Evolutionary conservation across 2,113 vertebrate genomes (phyloP).

Genomic region (Coptodon rendalli): DNA sequence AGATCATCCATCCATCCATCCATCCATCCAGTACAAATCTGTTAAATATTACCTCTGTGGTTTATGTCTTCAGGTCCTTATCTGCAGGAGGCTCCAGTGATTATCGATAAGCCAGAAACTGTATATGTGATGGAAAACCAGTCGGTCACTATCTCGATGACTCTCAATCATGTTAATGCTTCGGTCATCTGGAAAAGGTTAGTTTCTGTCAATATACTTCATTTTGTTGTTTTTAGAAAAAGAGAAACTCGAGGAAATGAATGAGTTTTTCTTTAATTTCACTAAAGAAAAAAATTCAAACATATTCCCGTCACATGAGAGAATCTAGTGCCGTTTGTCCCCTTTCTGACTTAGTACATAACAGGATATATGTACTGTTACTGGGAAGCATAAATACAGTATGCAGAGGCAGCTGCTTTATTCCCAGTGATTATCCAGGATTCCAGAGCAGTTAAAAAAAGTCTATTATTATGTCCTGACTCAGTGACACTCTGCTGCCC

Average conservation of each 20-base stretch:
- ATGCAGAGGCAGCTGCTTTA: background rate
- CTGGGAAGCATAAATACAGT: background rate
- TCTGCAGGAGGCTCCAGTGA: constrained; percentile 80
- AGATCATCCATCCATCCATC: background rate
- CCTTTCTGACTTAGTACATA: background rate
- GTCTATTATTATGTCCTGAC: background rate
- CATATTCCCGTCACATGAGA: background rate
- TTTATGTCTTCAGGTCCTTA: constrained; percentile 76
- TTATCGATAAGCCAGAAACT: constrained; percentile 86
- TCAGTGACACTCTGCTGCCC: background rate
- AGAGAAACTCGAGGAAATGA: background rate
- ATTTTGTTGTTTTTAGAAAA: background rate
- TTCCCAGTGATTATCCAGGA: constrained; percentile 5
- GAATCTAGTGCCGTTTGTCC: background rate
- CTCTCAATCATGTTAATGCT: constrained; percentile 89
- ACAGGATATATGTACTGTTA: background rate
- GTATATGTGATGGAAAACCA: constrained; percentile 91
- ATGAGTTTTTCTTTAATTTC: background rate
- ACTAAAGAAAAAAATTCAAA: background rate
- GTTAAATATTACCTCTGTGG: background rate
- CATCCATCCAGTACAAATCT: background rate
- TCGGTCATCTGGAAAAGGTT: constrained; percentile 87
- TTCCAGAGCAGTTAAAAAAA: background rate
- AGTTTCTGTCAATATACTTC: background rate
- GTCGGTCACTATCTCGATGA: constrained; percentile 79